Percentiles rank a stretch among this genome's conserved stretches.
Evolutionary conservation across 2,888 invertebrate species (phyloP).

Genomic region (Rhorus exstirpatorius): DNA sequence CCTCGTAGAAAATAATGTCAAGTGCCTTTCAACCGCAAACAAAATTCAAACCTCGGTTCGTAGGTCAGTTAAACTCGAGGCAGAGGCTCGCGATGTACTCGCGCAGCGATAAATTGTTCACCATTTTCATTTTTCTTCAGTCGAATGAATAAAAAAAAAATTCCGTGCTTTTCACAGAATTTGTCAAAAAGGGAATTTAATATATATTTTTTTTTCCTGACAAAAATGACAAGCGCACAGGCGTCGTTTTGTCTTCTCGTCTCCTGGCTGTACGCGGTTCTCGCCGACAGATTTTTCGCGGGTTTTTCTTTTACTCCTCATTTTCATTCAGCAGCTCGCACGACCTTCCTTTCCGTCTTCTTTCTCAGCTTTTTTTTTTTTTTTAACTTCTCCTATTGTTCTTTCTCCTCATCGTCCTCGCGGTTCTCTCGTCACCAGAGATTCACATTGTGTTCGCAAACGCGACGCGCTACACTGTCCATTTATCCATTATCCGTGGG

Average conservation of each 20-base stretch:
- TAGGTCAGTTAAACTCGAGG: too few relatives aligned
- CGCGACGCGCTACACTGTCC: conserved; percentile 38
- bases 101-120: too few relatives aligned
- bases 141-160: too few relatives aligned
- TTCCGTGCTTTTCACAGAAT: too few relatives aligned
- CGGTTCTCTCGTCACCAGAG: conserved; percentile 32
- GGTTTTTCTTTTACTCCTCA: conserved; percentile 47
- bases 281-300: conserved; percentile 43
- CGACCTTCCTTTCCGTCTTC: conserved; percentile 21
- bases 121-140: too few relatives aligned
- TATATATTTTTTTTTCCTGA: neutral
- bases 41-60: too few relatives aligned
- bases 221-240: neutral
- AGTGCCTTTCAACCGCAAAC: too few relatives aligned
- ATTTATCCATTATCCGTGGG: conserved; percentile 56
- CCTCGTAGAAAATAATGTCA: too few relatives aligned
- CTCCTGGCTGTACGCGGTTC: neutral
- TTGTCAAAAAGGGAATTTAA: too few relatives aligned
- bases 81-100: too few relatives aligned
- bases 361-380: conserved; percentile 7
- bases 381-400: too few relatives aligned
- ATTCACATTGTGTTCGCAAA: conserved; percentile 58
- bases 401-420: conserved; percentile 33
- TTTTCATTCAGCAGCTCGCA: conserved; percentile 50
- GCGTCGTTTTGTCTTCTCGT: conserved; percentile 4